Evolutionary conservation across 2,888 invertebrate genomes (phyloP).

Genomic region (Allacma fusca): DNA sequence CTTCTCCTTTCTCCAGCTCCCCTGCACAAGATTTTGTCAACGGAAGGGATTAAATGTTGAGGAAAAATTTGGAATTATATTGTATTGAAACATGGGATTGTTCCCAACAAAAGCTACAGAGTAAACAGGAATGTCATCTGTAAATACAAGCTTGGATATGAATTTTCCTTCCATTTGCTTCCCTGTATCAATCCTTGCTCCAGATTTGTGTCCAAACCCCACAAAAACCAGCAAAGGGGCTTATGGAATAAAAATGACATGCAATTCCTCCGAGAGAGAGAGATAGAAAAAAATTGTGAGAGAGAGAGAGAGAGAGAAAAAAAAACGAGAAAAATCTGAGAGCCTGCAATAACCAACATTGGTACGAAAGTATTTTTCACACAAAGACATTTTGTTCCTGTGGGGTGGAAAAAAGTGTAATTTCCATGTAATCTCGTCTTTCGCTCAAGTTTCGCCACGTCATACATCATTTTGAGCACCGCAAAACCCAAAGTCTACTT

Average conservation of each 20-base stretch:
- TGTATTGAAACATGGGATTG: neutral
- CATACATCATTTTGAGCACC: neutral
- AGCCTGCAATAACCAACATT: no score
- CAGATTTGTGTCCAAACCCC: neutral
- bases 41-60: slow-evolving; percentile 7
- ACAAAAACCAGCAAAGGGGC: slow-evolving; percentile 1
- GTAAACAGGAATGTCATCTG: slow-evolving; percentile 16
- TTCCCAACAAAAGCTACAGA: neutral
- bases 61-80: slow-evolving; percentile 5
- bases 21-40: neutral
- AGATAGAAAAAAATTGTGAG: no score
- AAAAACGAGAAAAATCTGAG: no score
- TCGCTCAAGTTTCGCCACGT: slow-evolving; percentile 18
- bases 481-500: neutral
- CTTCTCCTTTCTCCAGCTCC: neutral
- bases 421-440: slow-evolving; percentile 18
- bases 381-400: no score
- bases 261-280: no score
- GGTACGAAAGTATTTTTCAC: no score
- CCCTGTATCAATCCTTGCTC: no score
- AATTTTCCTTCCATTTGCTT: neutral
- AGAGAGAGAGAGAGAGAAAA: no score
- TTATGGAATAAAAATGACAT: no score
- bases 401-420: neutral
- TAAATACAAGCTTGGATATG: neutral